phyloP scores from a whole-genome alignment of 2,113 vertebrate species.

The Nesogale talazaci region DNA sequence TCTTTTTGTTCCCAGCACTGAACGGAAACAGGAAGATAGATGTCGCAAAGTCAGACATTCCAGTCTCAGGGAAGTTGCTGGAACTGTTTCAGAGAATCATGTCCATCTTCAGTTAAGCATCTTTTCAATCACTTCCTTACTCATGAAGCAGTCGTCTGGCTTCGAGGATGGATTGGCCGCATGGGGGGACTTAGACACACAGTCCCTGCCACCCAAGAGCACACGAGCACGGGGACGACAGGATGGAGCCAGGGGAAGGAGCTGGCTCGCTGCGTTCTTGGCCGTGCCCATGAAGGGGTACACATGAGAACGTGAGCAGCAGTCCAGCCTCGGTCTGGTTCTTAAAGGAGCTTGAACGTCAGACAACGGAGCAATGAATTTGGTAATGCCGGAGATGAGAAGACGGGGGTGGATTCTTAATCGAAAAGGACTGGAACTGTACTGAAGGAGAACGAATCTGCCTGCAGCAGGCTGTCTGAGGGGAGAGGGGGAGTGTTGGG shows the following conservation, averaged over 20 bases:
- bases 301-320: neutral
- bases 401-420: neutral
- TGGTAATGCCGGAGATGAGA: neutral
- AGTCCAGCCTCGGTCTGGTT: neutral
- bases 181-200: neutral
- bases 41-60: neutral
- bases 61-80: neutral
- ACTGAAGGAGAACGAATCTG: neutral
- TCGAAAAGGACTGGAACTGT: neutral
- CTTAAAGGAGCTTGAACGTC: neutral
- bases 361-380: neutral
- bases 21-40: neutral
- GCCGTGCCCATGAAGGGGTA: rapidly evolving
- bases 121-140: neutral
- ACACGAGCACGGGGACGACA: neutral
- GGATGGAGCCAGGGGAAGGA: neutral
- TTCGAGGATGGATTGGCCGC: neutral
- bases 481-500: rapidly evolving
- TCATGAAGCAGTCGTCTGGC: neutral
- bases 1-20: neutral
- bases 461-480: rapidly evolving
- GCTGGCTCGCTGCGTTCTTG: neutral
- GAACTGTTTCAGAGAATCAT: conserved; percentile 6
- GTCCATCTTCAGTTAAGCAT: neutral
- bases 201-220: neutral